Conservation (phyloP, 1,140 invertebrate genomes). For the Antheraea mylitta region DNA sequence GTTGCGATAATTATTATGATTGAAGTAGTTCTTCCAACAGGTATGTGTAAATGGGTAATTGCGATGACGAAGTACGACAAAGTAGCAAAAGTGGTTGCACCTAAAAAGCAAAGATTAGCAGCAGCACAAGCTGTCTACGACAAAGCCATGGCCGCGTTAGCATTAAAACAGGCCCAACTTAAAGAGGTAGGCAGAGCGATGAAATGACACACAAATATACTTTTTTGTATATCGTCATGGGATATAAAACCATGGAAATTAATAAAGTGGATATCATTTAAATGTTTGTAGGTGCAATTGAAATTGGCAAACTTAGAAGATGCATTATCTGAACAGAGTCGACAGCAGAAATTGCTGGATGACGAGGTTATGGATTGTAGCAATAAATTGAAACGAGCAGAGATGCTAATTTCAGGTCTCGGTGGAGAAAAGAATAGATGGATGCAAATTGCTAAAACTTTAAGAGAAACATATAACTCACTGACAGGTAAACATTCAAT, state of each 20-base stretch:
- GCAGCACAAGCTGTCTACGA: constrained; percentile 87
- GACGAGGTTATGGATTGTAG: constrained; percentile 92
- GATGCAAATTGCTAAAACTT: constrained; percentile 86
- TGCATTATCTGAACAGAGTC: constrained; percentile 81
- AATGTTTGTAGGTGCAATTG: constrained; percentile 69
- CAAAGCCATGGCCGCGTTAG: constrained; percentile 84
- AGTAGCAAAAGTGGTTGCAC: constrained; percentile 93
- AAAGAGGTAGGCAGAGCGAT: constrained; percentile 67
- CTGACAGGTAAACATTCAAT: constrained; percentile 65
- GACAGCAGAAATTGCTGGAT: constrained; percentile 84
- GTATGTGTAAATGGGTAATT: constrained; percentile 94
- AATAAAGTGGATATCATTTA: too few species aligned
- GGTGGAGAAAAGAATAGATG: constrained; percentile 91
- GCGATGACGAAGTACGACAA: constrained; percentile 96
- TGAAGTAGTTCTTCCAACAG: constrained; percentile 33
- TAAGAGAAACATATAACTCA: constrained; percentile 85
- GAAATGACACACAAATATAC: background rate
- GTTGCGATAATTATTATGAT: too few species aligned
- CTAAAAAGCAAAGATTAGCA: constrained; percentile 89
- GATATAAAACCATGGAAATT: too few species aligned
- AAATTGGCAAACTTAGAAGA: constrained; percentile 81
- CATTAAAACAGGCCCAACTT: constrained; percentile 88
- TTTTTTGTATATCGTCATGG: background rate
- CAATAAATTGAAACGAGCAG: constrained; percentile 93
- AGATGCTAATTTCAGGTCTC: constrained; percentile 93